Evolutionary conservation across 2,888 invertebrate genomes (phyloP).

Genomic region (Hermaeophaga mercurialis): DNA sequence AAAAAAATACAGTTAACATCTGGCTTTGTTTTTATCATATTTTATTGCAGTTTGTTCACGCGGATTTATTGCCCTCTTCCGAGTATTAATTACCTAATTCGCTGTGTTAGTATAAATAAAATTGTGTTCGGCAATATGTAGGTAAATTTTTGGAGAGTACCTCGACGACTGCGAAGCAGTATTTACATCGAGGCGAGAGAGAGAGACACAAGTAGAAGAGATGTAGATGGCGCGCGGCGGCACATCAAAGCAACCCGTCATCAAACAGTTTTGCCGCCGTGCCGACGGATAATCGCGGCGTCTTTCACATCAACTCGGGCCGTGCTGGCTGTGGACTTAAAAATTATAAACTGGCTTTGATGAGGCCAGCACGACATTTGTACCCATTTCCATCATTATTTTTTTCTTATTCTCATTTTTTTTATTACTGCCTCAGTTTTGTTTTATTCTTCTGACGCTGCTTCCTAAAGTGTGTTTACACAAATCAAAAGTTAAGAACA

Average conservation of each 20-base stretch:
- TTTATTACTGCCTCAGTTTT: conserved; percentile 30
- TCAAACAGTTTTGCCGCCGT: conserved; percentile 37
- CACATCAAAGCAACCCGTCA: conserved; percentile 40
- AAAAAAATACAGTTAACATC: too few species aligned
- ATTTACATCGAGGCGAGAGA: conserved; percentile 14
- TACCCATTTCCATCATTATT: conserved; percentile 33
- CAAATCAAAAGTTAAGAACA: background rate
- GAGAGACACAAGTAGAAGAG: conserved; percentile 13
- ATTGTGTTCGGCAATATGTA: too few species aligned
- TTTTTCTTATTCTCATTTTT: conserved; percentile 32
- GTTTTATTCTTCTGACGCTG: conserved; percentile 15
- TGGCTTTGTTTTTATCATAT: too few species aligned
- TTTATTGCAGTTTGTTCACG: too few species aligned
- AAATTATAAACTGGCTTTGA: conserved; percentile 48
- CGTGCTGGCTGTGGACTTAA: conserved; percentile 39
- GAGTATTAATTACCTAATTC: too few species aligned
- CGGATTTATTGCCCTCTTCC: too few species aligned
- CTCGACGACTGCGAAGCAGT: background rate
- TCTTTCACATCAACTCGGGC: conserved; percentile 33
- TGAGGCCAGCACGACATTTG: conserved; percentile 42
- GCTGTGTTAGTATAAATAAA: too few species aligned
- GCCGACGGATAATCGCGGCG: conserved; percentile 32
- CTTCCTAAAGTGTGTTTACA: background rate
- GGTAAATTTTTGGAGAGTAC: too few species aligned
- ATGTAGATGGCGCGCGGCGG: conserved; percentile 29